Evolutionary conservation across 2,113 vertebrate species (phyloP).

Genomic region (Caloenas nicobarica): DNA sequence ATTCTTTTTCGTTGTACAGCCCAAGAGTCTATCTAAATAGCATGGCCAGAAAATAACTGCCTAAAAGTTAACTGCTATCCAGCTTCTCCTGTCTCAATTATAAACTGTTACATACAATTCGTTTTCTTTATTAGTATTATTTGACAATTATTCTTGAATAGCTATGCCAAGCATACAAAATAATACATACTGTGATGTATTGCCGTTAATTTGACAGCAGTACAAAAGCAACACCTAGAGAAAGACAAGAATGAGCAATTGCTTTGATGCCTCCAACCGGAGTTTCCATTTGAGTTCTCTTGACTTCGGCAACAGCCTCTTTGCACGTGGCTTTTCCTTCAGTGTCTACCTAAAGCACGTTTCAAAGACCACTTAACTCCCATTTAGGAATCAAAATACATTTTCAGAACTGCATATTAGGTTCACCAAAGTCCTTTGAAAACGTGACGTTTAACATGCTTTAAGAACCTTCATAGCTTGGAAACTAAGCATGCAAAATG

Average conservation of each 20-base stretch:
- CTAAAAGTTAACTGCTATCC: background rate
- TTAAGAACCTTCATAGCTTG: background rate
- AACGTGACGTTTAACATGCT: background rate
- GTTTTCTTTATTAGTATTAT: background rate
- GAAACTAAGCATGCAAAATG: background rate
- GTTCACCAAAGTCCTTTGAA: background rate
- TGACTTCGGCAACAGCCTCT: background rate
- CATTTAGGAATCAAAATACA: background rate
- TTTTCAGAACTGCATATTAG: background rate
- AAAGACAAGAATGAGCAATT: background rate
- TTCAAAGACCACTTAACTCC: background rate
- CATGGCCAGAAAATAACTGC: background rate
- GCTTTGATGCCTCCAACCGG: background rate
- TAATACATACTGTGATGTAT: background rate
- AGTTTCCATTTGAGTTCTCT: background rate
- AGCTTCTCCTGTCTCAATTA: background rate
- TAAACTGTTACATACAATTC: background rate
- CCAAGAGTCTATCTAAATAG: background rate
- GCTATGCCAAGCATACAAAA: background rate
- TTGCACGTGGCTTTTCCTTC: background rate
- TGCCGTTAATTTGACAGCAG: background rate
- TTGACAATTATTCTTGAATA: background rate
- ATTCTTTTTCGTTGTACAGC: accelerated
- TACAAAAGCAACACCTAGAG: background rate
- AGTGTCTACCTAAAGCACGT: background rate